Evolutionary conservation across 92 coral and sea anemone genomes (phyloP), one percentile per base, ranked within the genome.

Genomic region (Umimayanthus kanabou): DNA sequence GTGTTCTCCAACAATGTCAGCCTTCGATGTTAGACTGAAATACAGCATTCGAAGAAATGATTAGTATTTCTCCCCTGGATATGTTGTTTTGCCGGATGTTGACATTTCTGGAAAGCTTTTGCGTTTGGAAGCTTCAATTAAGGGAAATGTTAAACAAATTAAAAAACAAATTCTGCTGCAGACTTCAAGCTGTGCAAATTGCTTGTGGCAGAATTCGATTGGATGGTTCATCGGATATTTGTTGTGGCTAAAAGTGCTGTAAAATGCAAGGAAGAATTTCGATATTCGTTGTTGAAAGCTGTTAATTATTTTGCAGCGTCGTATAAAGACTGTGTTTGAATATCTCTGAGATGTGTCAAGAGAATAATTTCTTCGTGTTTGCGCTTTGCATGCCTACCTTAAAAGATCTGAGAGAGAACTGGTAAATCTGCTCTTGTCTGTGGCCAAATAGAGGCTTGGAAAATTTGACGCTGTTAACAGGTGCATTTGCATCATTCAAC

Each of bases 111-210:
- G 8, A 75, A 75, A 23, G 50, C 42, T 7, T 16, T 20, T 7
- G n/a, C 45, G 4, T 75, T 22, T 18, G 53, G 23, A 73, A 4
- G 11, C 49, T 73, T 16, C 42, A 22, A 33, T 73, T 73, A 8
- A 73, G 7, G 7, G 45, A 16, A 39, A 74, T 16, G 26, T 71
- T 5, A 25, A 37, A 39, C 25, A 39, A 20, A 39, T 39, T 75
- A 40, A 6, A 40, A 6, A 40, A 39, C n/a, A 75, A 33, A 39
- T 39, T 33, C 9, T 39, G 43, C 42, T 39, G 49, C 5, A 37
- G 23, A 1, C 79, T 74, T 74, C 45, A 33, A 40, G 79, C 79
- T 75, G 79, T 75, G 45, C 53, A 23, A 37, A 61, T 75, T 75
- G 45, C 53, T 75, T 75, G 26, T 39, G 53, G 53, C 15, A 4